phyloP scores from a whole-genome alignment of 2,113 vertebrate species.

The Prinia subflava region DNA sequence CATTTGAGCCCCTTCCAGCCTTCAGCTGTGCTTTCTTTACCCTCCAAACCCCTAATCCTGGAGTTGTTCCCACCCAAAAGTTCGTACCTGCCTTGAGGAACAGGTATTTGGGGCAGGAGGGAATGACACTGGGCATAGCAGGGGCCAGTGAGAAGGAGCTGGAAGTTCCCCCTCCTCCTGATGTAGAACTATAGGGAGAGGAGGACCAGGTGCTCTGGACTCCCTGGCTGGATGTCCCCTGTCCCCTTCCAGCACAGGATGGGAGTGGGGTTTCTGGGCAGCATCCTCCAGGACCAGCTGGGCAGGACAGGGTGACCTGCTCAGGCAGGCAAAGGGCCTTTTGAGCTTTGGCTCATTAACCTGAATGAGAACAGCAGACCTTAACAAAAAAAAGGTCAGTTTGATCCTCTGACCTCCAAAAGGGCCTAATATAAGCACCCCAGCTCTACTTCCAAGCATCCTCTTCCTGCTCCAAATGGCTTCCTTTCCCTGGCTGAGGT shows the following conservation, averaged over 20 bases:
- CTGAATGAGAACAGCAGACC: background rate
- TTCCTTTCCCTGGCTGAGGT: conserved; percentile 32
- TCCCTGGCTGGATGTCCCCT: background rate
- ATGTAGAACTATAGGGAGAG: background rate
- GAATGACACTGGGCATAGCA: background rate
- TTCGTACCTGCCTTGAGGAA: background rate
- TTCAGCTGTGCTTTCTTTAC: background rate
- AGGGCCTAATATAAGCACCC: background rate
- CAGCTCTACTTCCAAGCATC: conserved; percentile 35
- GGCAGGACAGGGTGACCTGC: background rate
- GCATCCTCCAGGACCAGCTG: background rate
- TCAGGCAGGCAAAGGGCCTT: background rate
- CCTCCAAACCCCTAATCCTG: background rate
- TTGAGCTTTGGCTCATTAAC: background rate
- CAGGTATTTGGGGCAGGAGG: background rate
- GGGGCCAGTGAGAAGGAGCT: background rate
- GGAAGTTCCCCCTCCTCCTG: background rate
- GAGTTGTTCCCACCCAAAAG: background rate
- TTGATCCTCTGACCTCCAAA: background rate
- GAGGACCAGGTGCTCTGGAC: background rate
- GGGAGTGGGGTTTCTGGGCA: background rate
- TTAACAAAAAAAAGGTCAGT: background rate
- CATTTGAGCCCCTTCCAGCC: background rate
- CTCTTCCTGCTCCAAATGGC: conserved; percentile 67
- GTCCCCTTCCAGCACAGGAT: background rate